phyloP scores from a whole-genome alignment of 2,888 invertebrate genomes.

The Lepeophtheirus nordmannii region DNA sequence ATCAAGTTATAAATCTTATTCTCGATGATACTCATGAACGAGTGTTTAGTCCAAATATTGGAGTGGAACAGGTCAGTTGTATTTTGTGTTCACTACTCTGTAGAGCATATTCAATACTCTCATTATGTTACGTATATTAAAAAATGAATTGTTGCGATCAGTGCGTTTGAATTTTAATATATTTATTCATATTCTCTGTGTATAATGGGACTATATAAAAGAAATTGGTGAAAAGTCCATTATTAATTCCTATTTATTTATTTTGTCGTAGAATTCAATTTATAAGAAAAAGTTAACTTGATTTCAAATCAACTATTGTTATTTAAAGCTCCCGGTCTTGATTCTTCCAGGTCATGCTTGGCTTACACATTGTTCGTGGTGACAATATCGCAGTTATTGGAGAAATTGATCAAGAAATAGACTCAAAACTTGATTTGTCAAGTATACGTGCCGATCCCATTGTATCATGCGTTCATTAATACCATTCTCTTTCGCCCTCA shows the following conservation, averaged over 20 bases:
- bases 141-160: no score
- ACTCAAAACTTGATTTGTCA: constrained; percentile 39
- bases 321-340: not conserved
- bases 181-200: no score
- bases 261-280: no score
- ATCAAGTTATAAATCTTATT: constrained; percentile 97
- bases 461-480: constrained; percentile 18
- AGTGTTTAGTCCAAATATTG: constrained; percentile 81
- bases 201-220: no score
- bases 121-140: no score
- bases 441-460: constrained; percentile 42
- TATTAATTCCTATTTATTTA: no score
- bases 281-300: no score
- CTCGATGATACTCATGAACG: constrained; percentile 94
- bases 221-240: no score
- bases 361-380: constrained; percentile 90
- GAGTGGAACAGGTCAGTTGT: constrained; percentile 59
- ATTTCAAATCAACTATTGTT: not conserved
- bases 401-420: constrained; percentile 43
- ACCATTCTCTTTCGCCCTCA: not conserved
- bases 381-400: constrained; percentile 66
- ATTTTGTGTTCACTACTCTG: not conserved
- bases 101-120: not conserved
- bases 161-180: no score
- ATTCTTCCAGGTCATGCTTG: constrained; percentile 35